Evolutionary conservation across 2,113 vertebrate genomes (phyloP).

Genomic region (Apus apus): DNA sequence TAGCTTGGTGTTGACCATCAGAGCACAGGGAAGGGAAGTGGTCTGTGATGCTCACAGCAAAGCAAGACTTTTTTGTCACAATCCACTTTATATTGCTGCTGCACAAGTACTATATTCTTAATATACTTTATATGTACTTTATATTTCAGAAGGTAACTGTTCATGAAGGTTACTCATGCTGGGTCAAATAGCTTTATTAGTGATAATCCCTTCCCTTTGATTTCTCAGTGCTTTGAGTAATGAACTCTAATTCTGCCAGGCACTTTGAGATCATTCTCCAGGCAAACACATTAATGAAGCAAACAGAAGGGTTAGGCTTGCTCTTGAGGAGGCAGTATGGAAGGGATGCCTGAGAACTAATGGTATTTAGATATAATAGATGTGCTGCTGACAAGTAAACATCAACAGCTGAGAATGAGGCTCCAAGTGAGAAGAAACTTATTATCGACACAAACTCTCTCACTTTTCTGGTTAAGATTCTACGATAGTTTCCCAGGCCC

Average conservation of each 20-base stretch:
- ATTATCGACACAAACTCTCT: neutral
- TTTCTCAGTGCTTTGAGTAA: constrained; percentile 4
- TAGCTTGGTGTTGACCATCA: neutral
- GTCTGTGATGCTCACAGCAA: neutral
- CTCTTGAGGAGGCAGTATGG: neutral
- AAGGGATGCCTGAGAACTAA: neutral
- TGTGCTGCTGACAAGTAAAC: neutral
- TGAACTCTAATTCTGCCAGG: neutral
- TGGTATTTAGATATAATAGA: neutral
- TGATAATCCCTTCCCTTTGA: constrained; percentile 20
- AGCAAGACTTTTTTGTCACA: neutral
- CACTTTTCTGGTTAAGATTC: neutral
- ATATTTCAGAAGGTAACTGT: neutral
- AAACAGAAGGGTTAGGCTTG: neutral
- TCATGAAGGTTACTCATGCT: neutral
- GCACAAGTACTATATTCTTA: neutral
- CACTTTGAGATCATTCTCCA: neutral
- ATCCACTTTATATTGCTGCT: neutral
- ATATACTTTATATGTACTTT: neutral
- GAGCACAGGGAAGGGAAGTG: neutral
- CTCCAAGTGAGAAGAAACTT: neutral
- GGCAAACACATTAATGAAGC: neutral
- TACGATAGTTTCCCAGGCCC: neutral
- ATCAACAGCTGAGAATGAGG: neutral
- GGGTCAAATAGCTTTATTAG: neutral